phyloP scores from a whole-genome alignment of 1,140 invertebrate genomes.

The Halotydeus destructor region DNA sequence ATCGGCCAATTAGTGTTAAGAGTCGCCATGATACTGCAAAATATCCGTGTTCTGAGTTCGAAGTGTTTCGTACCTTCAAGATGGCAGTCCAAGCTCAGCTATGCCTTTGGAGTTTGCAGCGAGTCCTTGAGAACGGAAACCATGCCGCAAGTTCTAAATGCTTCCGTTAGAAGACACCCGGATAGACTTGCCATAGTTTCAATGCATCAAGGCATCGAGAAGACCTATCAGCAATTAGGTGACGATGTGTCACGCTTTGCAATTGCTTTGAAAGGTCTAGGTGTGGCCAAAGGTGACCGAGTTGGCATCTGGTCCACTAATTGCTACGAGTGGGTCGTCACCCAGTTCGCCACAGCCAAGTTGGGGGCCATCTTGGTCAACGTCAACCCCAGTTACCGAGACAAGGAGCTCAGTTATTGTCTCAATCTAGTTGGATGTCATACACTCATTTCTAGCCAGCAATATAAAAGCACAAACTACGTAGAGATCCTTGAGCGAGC shows the following conservation, averaged over 20 bases:
- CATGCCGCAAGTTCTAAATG: background rate
- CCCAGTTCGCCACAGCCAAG: conserved; percentile 17
- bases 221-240: conserved; percentile 12
- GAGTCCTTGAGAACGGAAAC: background rate
- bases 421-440: background rate
- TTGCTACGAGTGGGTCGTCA: conserved; percentile 24
- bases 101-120: conserved; percentile 1
- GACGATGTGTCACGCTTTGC: conserved; percentile 10
- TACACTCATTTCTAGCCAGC: background rate
- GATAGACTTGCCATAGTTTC: conserved; percentile 4
- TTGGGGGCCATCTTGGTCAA: conserved; percentile 8
- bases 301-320: conserved; percentile 12
- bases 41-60: too few relatives aligned
- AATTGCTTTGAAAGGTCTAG: conserved; percentile 4
- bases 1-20: too few relatives aligned
- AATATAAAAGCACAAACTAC: background rate
- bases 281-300: conserved; percentile 7
- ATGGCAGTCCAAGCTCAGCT: too few relatives aligned
- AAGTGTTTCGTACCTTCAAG: too few relatives aligned
- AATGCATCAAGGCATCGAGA: conserved; percentile 8
- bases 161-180: background rate
- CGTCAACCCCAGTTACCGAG: conserved; percentile 11
- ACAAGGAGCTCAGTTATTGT: background rate
- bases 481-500: too few relatives aligned
- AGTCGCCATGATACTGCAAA: too few relatives aligned